Evolutionary conservation across 2,797 vertebrate genomes (phyloP).

Genomic region (Selene dorsalis): DNA sequence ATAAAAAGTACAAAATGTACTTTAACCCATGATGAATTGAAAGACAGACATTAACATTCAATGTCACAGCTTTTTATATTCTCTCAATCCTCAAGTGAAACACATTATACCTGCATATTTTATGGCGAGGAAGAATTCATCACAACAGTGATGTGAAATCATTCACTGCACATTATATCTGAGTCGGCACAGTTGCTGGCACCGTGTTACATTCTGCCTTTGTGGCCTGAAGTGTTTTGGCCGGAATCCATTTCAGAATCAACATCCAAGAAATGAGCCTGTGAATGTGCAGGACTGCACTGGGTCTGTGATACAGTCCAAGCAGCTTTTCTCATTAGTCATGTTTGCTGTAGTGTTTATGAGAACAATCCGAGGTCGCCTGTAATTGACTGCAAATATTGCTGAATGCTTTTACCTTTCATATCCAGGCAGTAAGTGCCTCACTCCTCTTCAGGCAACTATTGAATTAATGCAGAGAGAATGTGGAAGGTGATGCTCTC

Average conservation of each 20-base stretch:
- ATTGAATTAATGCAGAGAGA: slow-evolving; percentile 67
- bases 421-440: slow-evolving; percentile 62
- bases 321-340: slow-evolving; percentile 72
- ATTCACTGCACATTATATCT: slow-evolving; percentile 65
- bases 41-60: slow-evolving; percentile 27
- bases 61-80: slow-evolving; percentile 25
- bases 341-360: slow-evolving; percentile 74
- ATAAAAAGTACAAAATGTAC: slow-evolving; percentile 31
- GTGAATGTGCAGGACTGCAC: slow-evolving; percentile 65
- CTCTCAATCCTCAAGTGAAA: slow-evolving; percentile 40
- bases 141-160: slow-evolving; percentile 49
- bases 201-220: slow-evolving; percentile 65
- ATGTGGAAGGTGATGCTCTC: slow-evolving; percentile 61
- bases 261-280: slow-evolving; percentile 74
- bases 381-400: slow-evolving; percentile 60
- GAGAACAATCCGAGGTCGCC: slow-evolving; percentile 63
- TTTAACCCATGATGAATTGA: slow-evolving; percentile 23
- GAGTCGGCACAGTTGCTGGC: slow-evolving; percentile 73
- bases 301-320: slow-evolving; percentile 51
- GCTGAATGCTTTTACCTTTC: slow-evolving; percentile 58
- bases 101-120: slow-evolving; percentile 60
- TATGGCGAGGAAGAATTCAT: slow-evolving; percentile 45
- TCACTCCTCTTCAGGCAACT: slow-evolving; percentile 47
- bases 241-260: slow-evolving; percentile 74
- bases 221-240: slow-evolving; percentile 72